Base-by-base conservation (phyloP, 2,797 vertebrate genomes). In the Neostethus bicornis region DNA sequence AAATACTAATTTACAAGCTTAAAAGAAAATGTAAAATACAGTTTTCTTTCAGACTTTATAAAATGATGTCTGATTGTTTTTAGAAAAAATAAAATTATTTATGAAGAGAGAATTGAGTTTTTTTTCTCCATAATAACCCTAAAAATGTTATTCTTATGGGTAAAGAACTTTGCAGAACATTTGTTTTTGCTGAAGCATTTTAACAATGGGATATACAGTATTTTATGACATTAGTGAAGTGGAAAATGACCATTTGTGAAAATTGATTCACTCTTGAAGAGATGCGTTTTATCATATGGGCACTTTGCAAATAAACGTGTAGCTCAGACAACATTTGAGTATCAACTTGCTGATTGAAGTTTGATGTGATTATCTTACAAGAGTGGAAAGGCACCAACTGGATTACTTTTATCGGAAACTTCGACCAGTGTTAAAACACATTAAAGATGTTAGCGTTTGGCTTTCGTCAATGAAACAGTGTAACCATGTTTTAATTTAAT, bases 1-100 rank as follows among this genome's bases (percentile, higher is more conserved):
- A 63, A 56, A 45, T 13, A 59, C 42, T 56, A 66, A 31, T 81
- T 78, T 77, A 73, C 68, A 66, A 55, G 53, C 24, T 59, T 11
- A 19, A 73, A 73, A 25, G 12, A 10, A n/a, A 57, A 61, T 62
- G 37, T 64, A 13, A 23, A 28, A 41, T 5, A 16, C 38, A 49
- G 44, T 57, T 57, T 59, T 39, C 3, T 37, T 20, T 47, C 57
- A 49, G 52, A 1, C 23, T 77, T 53, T 73, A 63, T 65, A 65
- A n/a, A 71, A 68, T 49, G 4, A 51, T 43, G 48, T 16, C 44
- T 41, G 70, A 25, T 59, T 35, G 50, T 59, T 39, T 60, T 19
- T 25, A 28, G 0, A 35, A 60, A 51, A 50, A 71, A 34, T 41
- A 64, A 63, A 65, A 13, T 29, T 9, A 58, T 24, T 54, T 84